These are phyloP conservation scores for Cladorhizidae sp. DNA, from an alignment of 37 sponge, comb jelly and placozoan species.

Conservation along the genomic window DNA sequence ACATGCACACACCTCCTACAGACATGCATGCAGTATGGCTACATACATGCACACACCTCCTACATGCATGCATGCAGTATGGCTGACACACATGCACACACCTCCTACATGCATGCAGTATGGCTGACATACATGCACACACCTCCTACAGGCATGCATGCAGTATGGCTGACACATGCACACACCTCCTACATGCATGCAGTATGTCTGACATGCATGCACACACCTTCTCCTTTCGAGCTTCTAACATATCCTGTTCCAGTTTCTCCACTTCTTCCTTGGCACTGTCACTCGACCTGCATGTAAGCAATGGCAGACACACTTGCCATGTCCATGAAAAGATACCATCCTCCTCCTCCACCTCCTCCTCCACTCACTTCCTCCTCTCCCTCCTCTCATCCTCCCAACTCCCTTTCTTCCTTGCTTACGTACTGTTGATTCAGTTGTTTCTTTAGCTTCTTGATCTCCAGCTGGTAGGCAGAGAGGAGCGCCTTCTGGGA, in stretches of 20 bases:
- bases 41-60: too few species aligned
- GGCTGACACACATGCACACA: too few species aligned
- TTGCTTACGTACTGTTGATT: constrained; percentile 12
- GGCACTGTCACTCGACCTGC: constrained; percentile 16
- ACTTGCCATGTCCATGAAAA: neutral
- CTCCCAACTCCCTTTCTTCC: neutral
- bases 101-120: too few species aligned
- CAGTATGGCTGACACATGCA: too few species aligned
- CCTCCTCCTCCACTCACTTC: neutral
- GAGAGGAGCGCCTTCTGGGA: constrained; percentile 86
- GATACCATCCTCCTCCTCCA: neutral
- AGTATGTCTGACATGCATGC: neutral
- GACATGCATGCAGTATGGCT: too few species aligned
- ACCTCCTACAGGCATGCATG: too few species aligned
- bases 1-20: too few species aligned
- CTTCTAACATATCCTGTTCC: constrained; percentile 37
- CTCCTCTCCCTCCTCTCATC: neutral
- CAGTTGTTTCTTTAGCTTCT: constrained; percentile 54
- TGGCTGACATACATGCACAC: too few species aligned
- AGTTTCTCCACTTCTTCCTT: constrained; percentile 30
- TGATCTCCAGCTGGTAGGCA: constrained; percentile 83
- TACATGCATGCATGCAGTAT: too few species aligned
- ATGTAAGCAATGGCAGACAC: neutral
- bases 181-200: too few species aligned
- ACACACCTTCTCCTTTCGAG: constrained; percentile 45